phyloP scores from a whole-genome alignment of 2,797 vertebrate species.

The Esox masquinongy region DNA sequence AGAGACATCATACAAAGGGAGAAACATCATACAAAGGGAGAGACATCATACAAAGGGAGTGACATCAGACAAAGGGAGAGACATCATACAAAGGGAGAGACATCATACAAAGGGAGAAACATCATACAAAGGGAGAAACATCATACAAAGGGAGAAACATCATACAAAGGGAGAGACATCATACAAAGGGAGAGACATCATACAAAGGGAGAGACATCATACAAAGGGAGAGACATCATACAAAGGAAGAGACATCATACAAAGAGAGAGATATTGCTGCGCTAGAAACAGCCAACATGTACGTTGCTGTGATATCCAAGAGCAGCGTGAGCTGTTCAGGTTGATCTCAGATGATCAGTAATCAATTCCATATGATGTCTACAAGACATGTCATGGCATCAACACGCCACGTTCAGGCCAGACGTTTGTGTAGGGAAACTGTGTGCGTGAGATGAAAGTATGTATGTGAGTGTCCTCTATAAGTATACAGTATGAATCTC shows the following conservation, averaged over 20 bases:
- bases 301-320: background rate
- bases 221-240: too few relatives aligned
- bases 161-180: background rate
- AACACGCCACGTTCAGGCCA: slow-evolving; percentile 32
- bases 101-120: too few relatives aligned
- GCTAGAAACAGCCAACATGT: background rate
- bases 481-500: slow-evolving; percentile 51
- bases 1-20: too few relatives aligned
- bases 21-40: too few relatives aligned
- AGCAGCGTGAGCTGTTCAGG: background rate
- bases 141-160: background rate
- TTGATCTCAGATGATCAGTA: slow-evolving; percentile 1
- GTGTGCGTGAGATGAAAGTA: slow-evolving; percentile 38
- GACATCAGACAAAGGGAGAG: too few relatives aligned
- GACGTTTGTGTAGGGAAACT: slow-evolving; percentile 20
- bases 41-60: too few relatives aligned
- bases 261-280: background rate
- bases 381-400: slow-evolving; percentile 18
- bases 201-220: too few relatives aligned
- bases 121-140: too few relatives aligned
- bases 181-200: background rate
- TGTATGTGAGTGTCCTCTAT: slow-evolving; percentile 36
- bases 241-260: too few relatives aligned
- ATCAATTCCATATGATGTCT: slow-evolving; percentile 11
- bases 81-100: too few relatives aligned